Evolutionary conservation across 1,140 invertebrate species (phyloP).

Genomic region (Parasteatoda tepidariorum): DNA sequence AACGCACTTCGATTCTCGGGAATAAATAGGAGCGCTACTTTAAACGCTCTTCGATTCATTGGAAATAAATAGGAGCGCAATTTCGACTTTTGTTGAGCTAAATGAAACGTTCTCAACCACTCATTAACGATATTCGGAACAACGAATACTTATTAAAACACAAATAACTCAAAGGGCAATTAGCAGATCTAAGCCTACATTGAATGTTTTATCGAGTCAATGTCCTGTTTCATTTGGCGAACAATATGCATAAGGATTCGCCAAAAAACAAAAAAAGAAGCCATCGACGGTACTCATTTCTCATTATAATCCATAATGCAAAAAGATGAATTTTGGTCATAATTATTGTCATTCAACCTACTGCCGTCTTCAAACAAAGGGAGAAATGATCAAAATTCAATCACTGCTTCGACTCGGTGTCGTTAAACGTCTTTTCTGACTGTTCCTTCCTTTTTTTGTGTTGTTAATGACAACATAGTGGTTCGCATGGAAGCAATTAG

Average conservation of each 20-base stretch:
- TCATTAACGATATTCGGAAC: neutral
- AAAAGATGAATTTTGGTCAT: slow-evolving; percentile 17
- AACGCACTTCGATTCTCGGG: no score
- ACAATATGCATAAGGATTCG: neutral
- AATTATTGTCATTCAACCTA: slow-evolving; percentile 41
- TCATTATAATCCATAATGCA: slow-evolving; percentile 27
- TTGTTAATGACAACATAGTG: slow-evolving; percentile 44
- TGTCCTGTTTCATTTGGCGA: slow-evolving; percentile 30
- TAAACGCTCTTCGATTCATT: neutral
- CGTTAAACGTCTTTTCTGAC: slow-evolving; percentile 17
- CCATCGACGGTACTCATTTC: slow-evolving; percentile 33
- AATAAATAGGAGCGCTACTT: no score
- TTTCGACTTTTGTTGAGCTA: neutral
- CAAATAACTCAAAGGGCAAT: neutral
- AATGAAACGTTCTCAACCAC: neutral
- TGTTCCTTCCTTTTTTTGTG: slow-evolving; percentile 7
- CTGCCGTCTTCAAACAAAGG: slow-evolving; percentile 32
- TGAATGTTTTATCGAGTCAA: neutral
- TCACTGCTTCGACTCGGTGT: slow-evolving; percentile 43
- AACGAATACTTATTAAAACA: neutral
- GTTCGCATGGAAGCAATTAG: slow-evolving; percentile 44
- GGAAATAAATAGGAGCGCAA: neutral
- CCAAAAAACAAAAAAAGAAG: no score
- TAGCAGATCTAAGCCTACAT: neutral
- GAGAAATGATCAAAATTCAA: slow-evolving; percentile 51